Conservation (phyloP, 2,888 invertebrate genomes). For the Zygogramma bicolorata region DNA sequence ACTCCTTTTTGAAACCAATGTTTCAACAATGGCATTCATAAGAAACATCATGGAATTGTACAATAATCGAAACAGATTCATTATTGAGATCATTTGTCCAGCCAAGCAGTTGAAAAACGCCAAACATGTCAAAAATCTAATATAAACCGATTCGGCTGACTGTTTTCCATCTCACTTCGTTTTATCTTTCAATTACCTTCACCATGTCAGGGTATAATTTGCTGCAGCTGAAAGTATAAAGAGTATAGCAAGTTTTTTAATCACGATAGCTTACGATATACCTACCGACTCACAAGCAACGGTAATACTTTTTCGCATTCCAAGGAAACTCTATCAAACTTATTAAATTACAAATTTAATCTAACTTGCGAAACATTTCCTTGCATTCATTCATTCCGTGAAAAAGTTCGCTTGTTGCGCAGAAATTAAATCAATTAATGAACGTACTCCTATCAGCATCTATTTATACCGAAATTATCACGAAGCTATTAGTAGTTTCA, state of each 20-base stretch:
- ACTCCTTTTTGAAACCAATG: too few relatives aligned
- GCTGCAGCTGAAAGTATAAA: slow-evolving; percentile 13
- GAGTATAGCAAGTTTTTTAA: slow-evolving; percentile 28
- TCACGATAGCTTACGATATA: slow-evolving; percentile 26
- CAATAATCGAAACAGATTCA: too few relatives aligned
- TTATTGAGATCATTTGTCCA: too few relatives aligned
- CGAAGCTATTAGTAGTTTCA: too few relatives aligned
- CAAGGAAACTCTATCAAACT: slow-evolving; percentile 29
- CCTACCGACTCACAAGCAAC: slow-evolving; percentile 10
- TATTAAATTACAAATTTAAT: slow-evolving; percentile 32
- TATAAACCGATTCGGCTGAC: too few relatives aligned
- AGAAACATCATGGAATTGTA: too few relatives aligned
- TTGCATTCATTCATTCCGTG: neutral
- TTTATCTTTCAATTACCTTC: neutral
- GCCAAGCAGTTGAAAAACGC: too few relatives aligned
- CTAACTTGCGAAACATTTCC: slow-evolving; percentile 16
- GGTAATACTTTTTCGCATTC: slow-evolving; percentile 20
- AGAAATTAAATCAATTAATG: neutral
- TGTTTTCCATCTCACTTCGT: neutral
- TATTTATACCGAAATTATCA: neutral
- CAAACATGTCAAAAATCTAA: too few relatives aligned
- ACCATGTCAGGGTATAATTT: neutral
- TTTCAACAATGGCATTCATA: too few relatives aligned
- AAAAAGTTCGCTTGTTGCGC: neutral
- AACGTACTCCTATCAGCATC: neutral